Evolutionary conservation across 35 echinoderm and acorn worm species (phyloP), one percentile per base, ranked within the genome.

Genomic region (Holothuria glaberrima): DNA sequence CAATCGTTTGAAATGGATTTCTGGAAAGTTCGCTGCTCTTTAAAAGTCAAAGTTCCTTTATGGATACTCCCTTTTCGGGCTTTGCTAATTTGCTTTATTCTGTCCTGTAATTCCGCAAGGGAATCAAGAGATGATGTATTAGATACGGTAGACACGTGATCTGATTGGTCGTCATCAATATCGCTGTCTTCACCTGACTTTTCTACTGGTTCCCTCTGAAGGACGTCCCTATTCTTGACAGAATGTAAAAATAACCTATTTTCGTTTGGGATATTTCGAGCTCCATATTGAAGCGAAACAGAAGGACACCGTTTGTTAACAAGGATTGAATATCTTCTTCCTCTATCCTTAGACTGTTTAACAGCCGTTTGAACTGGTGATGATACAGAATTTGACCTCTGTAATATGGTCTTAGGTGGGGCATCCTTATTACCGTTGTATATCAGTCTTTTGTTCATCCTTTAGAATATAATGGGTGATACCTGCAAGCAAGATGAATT

Each of bases 181-280:
- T 82, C 79, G 24, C 18, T 60, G 17, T 12, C 48, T 29, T 56
- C 6, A 82, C 48, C 24, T 50, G 57, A 59, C 50, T 12, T 19
- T 59, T 38, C 19, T 82, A 32, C 48, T 17, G 24, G 79, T 29
- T 17, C 25, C 25, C 50, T 82, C 17, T 57, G 16, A 29, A 18
- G 26, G 31, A 33, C 31, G 25, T 6, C 25, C 66, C 31, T 60
- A 2, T 20, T 60, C 45, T 13, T 50, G 48, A 82, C 14, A 33
- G 57, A 82, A 58, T 82, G 79, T 28, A 82, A 50, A 82, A 82
- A 82, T 29, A 82, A 57, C 48, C 79, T 56, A 20, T 82, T 82
- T 33, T 82, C 79, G 48, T 82, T 82, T 2, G 79, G 48, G 58
- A 82, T 56, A 58, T 82, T 82, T 0, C 66, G 66, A 12, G 66